Base-by-base conservation (phyloP, 92 coral and sea anemone genomes). In the Epizoanthus scotinus region DNA sequence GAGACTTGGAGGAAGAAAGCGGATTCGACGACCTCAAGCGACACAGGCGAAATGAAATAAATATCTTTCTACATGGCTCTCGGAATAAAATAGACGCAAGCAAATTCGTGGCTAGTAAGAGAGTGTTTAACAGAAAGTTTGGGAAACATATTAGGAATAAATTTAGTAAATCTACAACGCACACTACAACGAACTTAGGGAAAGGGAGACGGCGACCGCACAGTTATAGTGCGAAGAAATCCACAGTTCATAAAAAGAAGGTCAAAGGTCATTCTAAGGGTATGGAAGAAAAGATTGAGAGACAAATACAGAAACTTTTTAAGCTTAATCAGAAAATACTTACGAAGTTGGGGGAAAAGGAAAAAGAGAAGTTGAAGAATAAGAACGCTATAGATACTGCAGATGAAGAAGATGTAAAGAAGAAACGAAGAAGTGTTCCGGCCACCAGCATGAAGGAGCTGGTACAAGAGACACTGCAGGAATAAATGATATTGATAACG, bases 11-110 rank as follows among this genome's bases (percentile, higher is more conserved):
- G 72, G 94, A 89, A 24, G 82, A 88, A 38, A 94, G 92, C 52
- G 81, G 81, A 3, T 19, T 75, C n/a, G 83, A 66, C 10, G 90
- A 93, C 61, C 66, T 89, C 70, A 79, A 83, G 31, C 74, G 75
- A 20, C 69, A 84, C 26, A 70, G 92, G 55, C 78, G 97, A 55
- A 93, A 91, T 61, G 92, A 93, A 57, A 90, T 93, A 8, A 93
- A 90, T 44, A 93, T 93, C 38, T 93, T 91, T 86, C 81, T 93
- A 8, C 92, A 93, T 47, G 97, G 97, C 14, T 93, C 97, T 29
- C 64, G 87, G 24, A 93, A 93, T 31, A 92, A 73, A 29, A 93
- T 93, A 58, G 88, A 90, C 65, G 89, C 97, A 3, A 93, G 97
- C 31, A 92, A 81, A 19, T 84, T 93, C 58, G 36, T 85, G 68